Percentiles rank a stretch among this genome's conserved stretches.
Evolutionary conservation across 2,888 invertebrate genomes (phyloP).

Genomic region (Kryphioiulus occultus): DNA sequence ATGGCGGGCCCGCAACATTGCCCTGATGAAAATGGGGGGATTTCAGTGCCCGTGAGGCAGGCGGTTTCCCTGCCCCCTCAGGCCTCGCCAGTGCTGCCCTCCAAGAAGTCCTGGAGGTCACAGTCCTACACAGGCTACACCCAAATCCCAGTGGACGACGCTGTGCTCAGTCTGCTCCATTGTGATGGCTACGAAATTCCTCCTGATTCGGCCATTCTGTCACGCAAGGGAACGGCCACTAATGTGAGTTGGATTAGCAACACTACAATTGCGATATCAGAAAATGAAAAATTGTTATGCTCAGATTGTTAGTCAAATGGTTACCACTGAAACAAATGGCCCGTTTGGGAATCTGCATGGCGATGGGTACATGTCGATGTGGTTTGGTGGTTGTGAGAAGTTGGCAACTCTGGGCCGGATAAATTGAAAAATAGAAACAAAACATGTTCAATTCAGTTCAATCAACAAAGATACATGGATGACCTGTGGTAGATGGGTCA

Average conservation of each 20-base stretch:
- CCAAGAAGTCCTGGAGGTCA: slow-evolving; percentile 22
- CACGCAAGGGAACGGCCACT: slow-evolving; percentile 41
- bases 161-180: not conserved
- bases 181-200: slow-evolving; percentile 27
- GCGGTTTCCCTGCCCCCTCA: slow-evolving; percentile 11
- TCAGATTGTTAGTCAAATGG: too few species aligned
- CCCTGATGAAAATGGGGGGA: slow-evolving; percentile 27
- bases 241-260: slow-evolving; percentile 45
- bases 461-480: too few species aligned
- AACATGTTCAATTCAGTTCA: too few species aligned
- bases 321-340: too few species aligned
- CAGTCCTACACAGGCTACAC: slow-evolving; percentile 39
- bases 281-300: too few species aligned
- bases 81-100: not conserved
- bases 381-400: too few species aligned
- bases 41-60: not conserved
- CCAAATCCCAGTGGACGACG: not conserved
- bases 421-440: too few species aligned
- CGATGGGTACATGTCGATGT: too few species aligned
- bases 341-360: too few species aligned
- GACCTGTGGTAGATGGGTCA: too few species aligned
- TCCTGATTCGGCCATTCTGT: not conserved
- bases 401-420: too few species aligned
- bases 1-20: not conserved
- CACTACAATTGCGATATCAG: too few species aligned